These are phyloP conservation scores for Brachypteracias leptosomus DNA, from an alignment of 2,113 vertebrate species.

Conservation along the genomic window DNA sequence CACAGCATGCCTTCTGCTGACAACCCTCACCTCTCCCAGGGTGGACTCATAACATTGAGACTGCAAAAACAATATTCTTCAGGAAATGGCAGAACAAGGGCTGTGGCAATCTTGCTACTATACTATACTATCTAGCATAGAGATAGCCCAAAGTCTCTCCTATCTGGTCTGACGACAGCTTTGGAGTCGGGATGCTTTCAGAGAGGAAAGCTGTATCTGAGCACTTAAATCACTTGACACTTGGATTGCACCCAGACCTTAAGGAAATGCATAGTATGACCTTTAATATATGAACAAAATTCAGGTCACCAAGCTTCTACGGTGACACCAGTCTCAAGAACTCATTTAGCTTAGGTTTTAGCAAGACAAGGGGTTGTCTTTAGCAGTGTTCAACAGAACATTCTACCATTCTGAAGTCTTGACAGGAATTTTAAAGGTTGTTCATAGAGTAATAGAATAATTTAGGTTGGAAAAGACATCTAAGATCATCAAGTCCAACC, in stretches of 20 bases:
- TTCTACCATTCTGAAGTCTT: background rate
- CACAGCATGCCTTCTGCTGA: background rate
- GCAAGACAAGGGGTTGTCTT: background rate
- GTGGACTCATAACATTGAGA: background rate
- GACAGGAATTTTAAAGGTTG: background rate
- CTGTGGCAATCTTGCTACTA: background rate
- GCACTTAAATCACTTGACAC: background rate
- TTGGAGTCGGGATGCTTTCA: background rate
- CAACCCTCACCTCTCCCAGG: background rate
- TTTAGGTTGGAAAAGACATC: no score
- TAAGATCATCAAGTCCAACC: no score
- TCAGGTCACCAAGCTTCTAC: background rate
- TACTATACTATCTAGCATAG: background rate
- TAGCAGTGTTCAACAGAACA: background rate
- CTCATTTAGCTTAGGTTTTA: background rate
- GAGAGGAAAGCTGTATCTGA: background rate
- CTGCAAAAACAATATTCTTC: background rate
- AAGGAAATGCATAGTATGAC: background rate
- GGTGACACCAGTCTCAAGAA: background rate
- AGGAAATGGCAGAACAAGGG: background rate
- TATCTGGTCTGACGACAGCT: background rate
- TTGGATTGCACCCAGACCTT: background rate
- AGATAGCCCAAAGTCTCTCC: background rate
- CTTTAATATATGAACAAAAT: background rate
- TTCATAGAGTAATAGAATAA: no score